These are phyloP conservation scores for Tetrax tetrax DNA, from an alignment of 2,113 vertebrate genomes.

Conservation along the genomic window DNA sequence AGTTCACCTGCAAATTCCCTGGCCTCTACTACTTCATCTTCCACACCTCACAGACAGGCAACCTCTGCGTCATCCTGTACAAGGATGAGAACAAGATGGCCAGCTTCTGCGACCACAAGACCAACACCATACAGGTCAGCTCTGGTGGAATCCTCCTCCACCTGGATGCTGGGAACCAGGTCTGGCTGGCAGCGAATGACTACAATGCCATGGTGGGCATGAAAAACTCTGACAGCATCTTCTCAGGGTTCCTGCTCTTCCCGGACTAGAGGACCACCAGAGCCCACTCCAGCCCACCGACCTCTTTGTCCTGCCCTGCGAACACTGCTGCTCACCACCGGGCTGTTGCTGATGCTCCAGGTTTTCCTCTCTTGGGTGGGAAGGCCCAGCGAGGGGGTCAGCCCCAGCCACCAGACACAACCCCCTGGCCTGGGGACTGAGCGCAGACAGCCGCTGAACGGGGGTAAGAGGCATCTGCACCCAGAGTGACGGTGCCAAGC, in stretches of 20 bases:
- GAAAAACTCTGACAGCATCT: slow-evolving; percentile 71
- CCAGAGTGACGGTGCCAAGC: neutral
- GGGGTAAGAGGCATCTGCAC: neutral
- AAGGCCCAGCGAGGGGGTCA: rapidly evolving
- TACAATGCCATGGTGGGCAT: slow-evolving; percentile 81
- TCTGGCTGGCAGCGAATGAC: slow-evolving; percentile 79
- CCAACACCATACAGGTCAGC: slow-evolving; percentile 75
- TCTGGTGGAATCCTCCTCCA: slow-evolving; percentile 75
- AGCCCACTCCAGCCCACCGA: rapidly evolving
- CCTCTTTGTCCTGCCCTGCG: neutral
- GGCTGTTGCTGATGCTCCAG: neutral
- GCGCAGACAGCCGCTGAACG: rapidly evolving
- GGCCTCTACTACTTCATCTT: slow-evolving; percentile 85
- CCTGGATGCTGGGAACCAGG: slow-evolving; percentile 47
- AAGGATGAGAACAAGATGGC: neutral
- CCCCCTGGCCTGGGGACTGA: neutral
- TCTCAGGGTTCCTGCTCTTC: slow-evolving; percentile 86
- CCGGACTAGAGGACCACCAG: slow-evolving; percentile 66
- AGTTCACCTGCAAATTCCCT: slow-evolving; percentile 77
- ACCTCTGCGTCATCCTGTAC: slow-evolving; percentile 76
- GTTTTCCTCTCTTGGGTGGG: neutral
- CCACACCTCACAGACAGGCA: slow-evolving; percentile 69
- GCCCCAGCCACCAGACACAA: neutral
- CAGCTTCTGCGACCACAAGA: slow-evolving; percentile 82
- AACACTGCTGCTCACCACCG: neutral